These are phyloP conservation scores for Plagodis pulveraria DNA, from an alignment of 2,888 invertebrate species.

Conservation along the genomic window DNA sequence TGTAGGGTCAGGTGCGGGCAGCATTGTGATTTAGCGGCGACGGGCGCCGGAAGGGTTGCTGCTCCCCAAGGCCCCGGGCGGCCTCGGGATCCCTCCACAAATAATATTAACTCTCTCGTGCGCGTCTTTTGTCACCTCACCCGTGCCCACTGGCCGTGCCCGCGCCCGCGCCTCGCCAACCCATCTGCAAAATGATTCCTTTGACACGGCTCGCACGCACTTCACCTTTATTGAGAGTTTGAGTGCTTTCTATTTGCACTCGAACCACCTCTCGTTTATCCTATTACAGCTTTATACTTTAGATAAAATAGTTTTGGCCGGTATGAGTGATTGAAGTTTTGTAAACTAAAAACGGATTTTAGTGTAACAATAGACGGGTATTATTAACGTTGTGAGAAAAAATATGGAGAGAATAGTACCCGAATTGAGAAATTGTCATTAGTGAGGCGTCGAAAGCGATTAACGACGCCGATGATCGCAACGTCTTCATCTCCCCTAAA, in stretches of 20 bases:
- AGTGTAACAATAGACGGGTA: slow-evolving; percentile 14
- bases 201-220: slow-evolving; percentile 58
- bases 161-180: slow-evolving; percentile 24
- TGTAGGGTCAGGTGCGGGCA: slow-evolving; percentile 50
- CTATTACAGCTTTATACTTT: slow-evolving; percentile 6
- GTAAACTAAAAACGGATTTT: slow-evolving; percentile 8
- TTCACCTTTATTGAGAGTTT: slow-evolving; percentile 52
- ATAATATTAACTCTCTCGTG: slow-evolving; percentile 69
- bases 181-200: slow-evolving; percentile 63
- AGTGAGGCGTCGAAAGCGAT: slow-evolving; percentile 20
- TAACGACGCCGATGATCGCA: slow-evolving; percentile 37
- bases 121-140: slow-evolving; percentile 58
- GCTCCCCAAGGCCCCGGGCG: slow-evolving; percentile 23
- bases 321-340: not conserved
- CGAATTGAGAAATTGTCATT: slow-evolving; percentile 14
- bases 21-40: slow-evolving; percentile 42
- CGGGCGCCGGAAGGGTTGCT: slow-evolving; percentile 37
- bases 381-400: slow-evolving; percentile 27
- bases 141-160: slow-evolving; percentile 22
- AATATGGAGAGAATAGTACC: slow-evolving; percentile 27
- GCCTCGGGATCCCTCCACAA: slow-evolving; percentile 49
- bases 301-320: not conserved
- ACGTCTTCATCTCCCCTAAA: slow-evolving; percentile 44
- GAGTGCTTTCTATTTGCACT: slow-evolving; percentile 42
- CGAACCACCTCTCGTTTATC: slow-evolving; percentile 16